phyloP scores from a whole-genome alignment of 2,797 vertebrate species.

The Huso huso region DNA sequence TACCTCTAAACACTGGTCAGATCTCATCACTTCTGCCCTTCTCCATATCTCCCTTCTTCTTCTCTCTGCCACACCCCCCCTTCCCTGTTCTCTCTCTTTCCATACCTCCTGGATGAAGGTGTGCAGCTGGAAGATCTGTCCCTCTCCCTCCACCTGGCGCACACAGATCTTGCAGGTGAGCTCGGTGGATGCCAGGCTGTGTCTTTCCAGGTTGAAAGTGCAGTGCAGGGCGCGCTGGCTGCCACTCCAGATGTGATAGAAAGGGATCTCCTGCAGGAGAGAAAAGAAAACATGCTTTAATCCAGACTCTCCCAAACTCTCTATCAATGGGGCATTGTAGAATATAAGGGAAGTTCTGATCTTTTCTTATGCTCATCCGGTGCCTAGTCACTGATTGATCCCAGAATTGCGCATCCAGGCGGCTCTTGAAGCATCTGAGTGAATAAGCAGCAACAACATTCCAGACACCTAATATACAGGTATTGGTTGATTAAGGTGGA shows the following conservation, averaged over 20 bases:
- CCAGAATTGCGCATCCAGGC: no score
- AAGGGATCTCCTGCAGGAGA: conserved; percentile 82
- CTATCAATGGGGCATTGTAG: no score
- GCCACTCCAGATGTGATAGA: conserved; percentile 95
- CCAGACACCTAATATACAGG: no score
- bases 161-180: conserved; percentile 96
- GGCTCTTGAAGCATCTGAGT: no score
- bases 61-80: not conserved
- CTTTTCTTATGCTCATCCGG: no score
- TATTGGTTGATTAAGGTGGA: no score
- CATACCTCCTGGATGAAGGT: conserved; percentile 84
- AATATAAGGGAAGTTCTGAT: no score
- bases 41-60: not conserved
- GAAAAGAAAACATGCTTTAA: not conserved
- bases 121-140: conserved; percentile 93
- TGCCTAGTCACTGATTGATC: no score
- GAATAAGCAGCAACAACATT: no score
- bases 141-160: conserved; percentile 95
- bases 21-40: not conserved
- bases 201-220: conserved; percentile 90
- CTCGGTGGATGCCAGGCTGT: conserved; percentile 84
- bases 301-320: no score
- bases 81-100: no score
- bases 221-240: conserved; percentile 89
- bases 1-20: not conserved